phyloP scores from a whole-genome alignment of 2,888 invertebrate genomes.

The Eudemis profundana region DNA sequence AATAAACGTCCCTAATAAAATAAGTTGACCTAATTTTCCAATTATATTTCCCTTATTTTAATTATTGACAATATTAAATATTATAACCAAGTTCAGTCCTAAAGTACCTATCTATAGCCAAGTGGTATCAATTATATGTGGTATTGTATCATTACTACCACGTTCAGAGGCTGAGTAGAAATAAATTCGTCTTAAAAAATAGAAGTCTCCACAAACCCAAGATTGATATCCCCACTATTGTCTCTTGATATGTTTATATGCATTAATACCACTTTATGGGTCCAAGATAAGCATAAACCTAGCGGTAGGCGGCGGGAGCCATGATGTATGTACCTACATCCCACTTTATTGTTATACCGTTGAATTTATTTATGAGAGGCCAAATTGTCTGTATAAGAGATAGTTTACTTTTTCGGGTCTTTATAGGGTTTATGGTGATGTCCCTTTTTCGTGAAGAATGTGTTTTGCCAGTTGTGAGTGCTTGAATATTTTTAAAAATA shows the following conservation, averaged over 20 bases:
- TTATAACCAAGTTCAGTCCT: no score
- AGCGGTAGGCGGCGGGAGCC: constrained; percentile 60
- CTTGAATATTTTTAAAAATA: no score
- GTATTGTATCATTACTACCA: background rate
- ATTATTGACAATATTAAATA: no score
- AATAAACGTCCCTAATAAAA: no score
- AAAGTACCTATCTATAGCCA: no score
- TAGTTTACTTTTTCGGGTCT: constrained; percentile 51
- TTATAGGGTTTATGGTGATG: constrained; percentile 46
- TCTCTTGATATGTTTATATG: constrained; percentile 77
- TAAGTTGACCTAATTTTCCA: no score
- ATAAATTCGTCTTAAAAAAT: background rate
- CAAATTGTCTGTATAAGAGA: constrained; percentile 59
- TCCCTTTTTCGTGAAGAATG: constrained; percentile 24
- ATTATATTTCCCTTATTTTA: no score
- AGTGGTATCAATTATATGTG: no score
- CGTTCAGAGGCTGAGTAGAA: background rate
- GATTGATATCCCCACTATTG: constrained; percentile 51
- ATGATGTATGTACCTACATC: constrained; percentile 69
- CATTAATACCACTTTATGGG: constrained; percentile 78
- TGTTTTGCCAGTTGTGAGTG: constrained; percentile 3
- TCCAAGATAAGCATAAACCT: constrained; percentile 78
- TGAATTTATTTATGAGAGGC: constrained; percentile 68
- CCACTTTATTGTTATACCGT: constrained; percentile 70
- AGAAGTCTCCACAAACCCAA: constrained; percentile 47